These are phyloP conservation scores for Tholera decimalis DNA, from an alignment of 2,888 invertebrate genomes.

Conservation along the genomic window DNA sequence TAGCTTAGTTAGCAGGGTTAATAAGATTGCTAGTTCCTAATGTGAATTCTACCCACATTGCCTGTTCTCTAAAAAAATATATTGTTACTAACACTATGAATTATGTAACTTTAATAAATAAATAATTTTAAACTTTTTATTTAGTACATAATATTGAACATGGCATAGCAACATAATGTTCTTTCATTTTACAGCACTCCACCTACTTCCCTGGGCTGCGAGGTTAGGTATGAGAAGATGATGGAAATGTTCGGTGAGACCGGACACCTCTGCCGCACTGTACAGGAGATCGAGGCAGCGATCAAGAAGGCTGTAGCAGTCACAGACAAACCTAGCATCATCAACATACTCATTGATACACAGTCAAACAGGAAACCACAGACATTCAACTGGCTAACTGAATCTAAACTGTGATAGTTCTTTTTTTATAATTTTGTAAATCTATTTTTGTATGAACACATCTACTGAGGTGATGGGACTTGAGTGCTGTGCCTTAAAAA, in stretches of 20 bases:
- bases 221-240: constrained; percentile 97
- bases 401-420: constrained; percentile 95
- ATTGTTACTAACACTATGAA: too few relatives aligned
- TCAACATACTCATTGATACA: constrained; percentile 97
- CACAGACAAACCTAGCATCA: constrained; percentile 95
- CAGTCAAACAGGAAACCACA: constrained; percentile 97
- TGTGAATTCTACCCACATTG: too few relatives aligned
- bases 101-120: too few relatives aligned
- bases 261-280: constrained; percentile 95
- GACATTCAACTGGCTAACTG: constrained; percentile 97
- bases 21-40: too few relatives aligned
- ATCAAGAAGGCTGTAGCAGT: constrained; percentile 93
- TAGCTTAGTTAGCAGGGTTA: too few relatives aligned
- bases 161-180: neutral
- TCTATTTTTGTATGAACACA: constrained; percentile 24
- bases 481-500: constrained; percentile 36
- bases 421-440: neutral
- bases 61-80: too few relatives aligned
- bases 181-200: constrained; percentile 92
- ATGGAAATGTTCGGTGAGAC: constrained; percentile 96
- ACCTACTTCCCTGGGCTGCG: constrained; percentile 95
- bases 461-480: constrained; percentile 42
- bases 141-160: neutral
- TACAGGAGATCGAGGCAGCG: constrained; percentile 94
- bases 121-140: neutral